Evolutionary conservation across 2,797 vertebrate genomes (phyloP), one percentile per base, ranked within the genome.

Genomic region (Pygocentrus nattereri): DNA sequence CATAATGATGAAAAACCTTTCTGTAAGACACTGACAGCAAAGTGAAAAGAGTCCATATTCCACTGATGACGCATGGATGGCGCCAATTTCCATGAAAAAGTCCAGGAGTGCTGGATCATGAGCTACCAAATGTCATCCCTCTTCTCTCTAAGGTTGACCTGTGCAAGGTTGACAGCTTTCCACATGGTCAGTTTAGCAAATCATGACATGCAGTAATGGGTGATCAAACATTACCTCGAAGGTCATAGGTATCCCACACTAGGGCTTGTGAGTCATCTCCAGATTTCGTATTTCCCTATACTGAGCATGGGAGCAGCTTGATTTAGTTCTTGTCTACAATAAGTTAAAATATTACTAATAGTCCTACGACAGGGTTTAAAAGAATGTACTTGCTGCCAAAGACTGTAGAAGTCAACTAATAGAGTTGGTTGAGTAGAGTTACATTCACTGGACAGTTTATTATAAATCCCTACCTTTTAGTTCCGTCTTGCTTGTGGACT

Each of bases 201-300:
- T 58, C 44, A n/a, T 41, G 27, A 54, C 0, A 56, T 65, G 31
- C 16, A 64, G 58, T 34, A 77, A 82, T 47, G 18, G 62, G 34
- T 70, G 58, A 78, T 78, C 68, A 82, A 77, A 74, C 81, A 82
- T 78, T 77, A 77, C 38, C 81, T 73, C 58, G 62, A 78, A 82
- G 81, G 81, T 82, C 69, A 25, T 50, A 23, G 13, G 27, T 65
- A 70, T 82, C 81, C 59, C 81, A 82, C 59, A n/a, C 58, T 31
- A 11, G 25, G 27, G 68, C 47, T 50, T 52, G 54, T 76, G 44
- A 81, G 27, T 13, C 3, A 19, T 56, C 54, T 13, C 30, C 13
- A 34, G 13, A 58, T 38, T 56, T 38, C 47, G 25, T 49, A 3
- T 23, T 52, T 23, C 30, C 30, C 30, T 50, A n/a, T 41, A 52